These are phyloP conservation scores for Lepus oiostolus DNA, from an alignment of 2,797 vertebrate species.

Conservation along the genomic window DNA sequence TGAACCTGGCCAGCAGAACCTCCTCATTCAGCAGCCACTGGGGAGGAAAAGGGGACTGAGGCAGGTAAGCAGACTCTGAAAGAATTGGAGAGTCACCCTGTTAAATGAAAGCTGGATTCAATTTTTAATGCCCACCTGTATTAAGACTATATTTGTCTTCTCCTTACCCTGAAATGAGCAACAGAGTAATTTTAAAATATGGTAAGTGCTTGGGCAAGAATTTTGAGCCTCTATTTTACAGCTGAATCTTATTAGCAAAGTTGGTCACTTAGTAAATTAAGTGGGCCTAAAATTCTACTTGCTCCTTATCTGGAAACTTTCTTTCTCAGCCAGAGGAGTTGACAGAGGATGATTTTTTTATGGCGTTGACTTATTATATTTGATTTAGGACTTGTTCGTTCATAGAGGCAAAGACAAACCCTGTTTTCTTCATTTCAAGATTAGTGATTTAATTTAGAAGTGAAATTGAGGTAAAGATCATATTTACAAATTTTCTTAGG, in stretches of 20 bases:
- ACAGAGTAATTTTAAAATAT: neutral
- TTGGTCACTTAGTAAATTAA: neutral
- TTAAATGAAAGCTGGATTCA: neutral
- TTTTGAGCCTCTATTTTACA: conserved; percentile 11
- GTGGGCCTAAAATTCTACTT: neutral
- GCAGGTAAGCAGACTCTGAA: conserved; percentile 90
- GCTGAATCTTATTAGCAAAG: neutral
- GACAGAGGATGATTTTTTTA: neutral
- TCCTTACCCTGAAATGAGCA: conserved; percentile 18
- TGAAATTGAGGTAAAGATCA: conserved; percentile 38
- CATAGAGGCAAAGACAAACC: neutral
- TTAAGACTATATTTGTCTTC: conserved; percentile 32
- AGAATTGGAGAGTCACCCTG: neutral
- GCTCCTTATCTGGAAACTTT: conserved; percentile 32
- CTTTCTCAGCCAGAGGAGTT: neutral
- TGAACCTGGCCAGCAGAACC: conserved; percentile 98
- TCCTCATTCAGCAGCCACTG: conserved; percentile 96
- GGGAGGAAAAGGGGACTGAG: conserved; percentile 97
- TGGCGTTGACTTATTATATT: neutral
- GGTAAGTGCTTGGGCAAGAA: conserved; percentile 35
- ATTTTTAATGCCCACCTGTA: neutral
- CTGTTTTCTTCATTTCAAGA: conserved; percentile 32
- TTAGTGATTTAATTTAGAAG: conserved; percentile 47
- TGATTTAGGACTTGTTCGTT: neutral
- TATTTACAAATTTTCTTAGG: neutral